Base-by-base conservation (phyloP, 2,888 invertebrate genomes). In the Clitarchus hookeri region DNA sequence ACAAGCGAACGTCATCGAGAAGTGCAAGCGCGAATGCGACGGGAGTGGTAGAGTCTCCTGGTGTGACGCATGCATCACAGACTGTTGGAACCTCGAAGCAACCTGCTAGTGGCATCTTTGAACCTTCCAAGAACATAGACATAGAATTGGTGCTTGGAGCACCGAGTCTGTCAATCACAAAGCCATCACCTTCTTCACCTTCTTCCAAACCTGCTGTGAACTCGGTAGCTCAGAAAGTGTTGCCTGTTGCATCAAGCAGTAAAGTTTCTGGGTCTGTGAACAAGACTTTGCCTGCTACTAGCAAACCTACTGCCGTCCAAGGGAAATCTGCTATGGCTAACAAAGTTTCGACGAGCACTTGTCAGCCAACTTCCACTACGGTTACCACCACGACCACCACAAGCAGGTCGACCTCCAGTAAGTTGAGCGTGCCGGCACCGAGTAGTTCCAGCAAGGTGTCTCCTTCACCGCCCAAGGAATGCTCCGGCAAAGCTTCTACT, bases 1-100 rank as follows among this genome's bases (percentile, higher is more conserved):
- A 89, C 88, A 89, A 92, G 89, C 87, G 90, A 87, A 90, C 92
- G n/a, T 92, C 90, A 87, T 93, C 93, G 9, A 91, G 94, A 89
- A 93, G 93, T 85, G 93, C 93, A 83, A 93, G 94, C 79, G 93
- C 93, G 44, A 94, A 93, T 90, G 26, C 79, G 26, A 79, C 79
- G 16, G 27, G 12, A 16, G 44, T 44, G 13, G 16, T n/a, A 23
- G 82, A 82, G 16, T 93, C 93, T 36, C 23, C 83, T n/a, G n/a
- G 80, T 44, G 13, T 26, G 19, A 53, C 44, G 19, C n/a, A 27
- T 27, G 25, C 48, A 2, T 65, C 79, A 86, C 44, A 44, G 53
- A 77, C 36, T 19, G 13, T 44, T 16, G 23, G 53, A 44, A 44
- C 80, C 77, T 80, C 84, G 19, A 27, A 44, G 44, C 79, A 79